These are phyloP conservation scores for Cerceris ruficornis DNA, from an alignment of 2,888 invertebrate genomes.

Conservation along the genomic window DNA sequence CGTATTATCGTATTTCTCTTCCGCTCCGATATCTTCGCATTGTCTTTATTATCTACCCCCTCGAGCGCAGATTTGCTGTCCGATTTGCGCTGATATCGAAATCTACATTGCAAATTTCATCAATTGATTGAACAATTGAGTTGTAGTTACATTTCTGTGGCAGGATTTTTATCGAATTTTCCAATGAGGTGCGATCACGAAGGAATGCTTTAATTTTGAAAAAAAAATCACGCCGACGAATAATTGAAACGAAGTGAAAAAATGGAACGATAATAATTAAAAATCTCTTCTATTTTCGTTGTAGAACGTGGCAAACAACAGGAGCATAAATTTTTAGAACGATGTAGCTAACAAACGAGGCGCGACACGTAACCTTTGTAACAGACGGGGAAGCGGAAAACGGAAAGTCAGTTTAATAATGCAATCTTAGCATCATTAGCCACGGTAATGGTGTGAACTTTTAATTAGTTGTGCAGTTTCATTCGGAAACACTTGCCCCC, in stretches of 20 bases:
- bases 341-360: conserved; percentile 23
- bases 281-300: background rate
- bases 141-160: too few species aligned
- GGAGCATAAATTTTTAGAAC: conserved; percentile 29
- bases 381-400: conserved; percentile 20
- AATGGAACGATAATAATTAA: conserved; percentile 14
- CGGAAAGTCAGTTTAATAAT: conserved; percentile 74
- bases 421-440: conserved; percentile 80
- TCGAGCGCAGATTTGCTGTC: background rate
- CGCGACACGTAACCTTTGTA: background rate
- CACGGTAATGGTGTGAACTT: conserved; percentile 79
- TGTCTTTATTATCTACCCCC: background rate
- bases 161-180: too few species aligned
- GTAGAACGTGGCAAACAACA: conserved; percentile 12
- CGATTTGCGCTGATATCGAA: background rate
- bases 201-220: background rate
- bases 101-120: background rate
- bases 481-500: conserved; percentile 78
- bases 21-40: background rate
- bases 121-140: background rate
- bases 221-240: background rate
- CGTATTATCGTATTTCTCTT: too few species aligned
- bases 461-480: conserved; percentile 81
- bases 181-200: background rate
- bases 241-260: background rate